Evolutionary conservation across 2,888 invertebrate species (phyloP).

Genomic region (Bombylius discolor): DNA sequence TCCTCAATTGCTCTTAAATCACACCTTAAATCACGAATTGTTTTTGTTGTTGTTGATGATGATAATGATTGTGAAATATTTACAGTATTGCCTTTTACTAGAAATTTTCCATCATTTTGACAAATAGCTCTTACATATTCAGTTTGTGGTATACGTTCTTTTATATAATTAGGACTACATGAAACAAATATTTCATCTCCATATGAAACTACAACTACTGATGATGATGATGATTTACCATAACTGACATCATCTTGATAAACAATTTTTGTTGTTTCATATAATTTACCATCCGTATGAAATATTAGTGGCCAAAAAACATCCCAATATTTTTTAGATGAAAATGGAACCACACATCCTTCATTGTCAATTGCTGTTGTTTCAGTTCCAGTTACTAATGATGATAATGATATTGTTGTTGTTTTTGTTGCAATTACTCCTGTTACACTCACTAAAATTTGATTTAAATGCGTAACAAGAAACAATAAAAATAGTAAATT

Average conservation of each 20-base stretch:
- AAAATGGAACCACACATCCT: conserved; percentile 14
- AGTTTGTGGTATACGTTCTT: conserved; percentile 6
- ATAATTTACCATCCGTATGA: conserved; percentile 13
- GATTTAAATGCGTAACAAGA: neutral
- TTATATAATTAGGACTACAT: conserved; percentile 19
- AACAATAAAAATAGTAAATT: neutral
- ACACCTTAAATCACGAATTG: conserved; percentile 17
- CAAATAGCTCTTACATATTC: conserved; percentile 14
- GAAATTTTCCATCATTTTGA: conserved; percentile 12
- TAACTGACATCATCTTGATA: neutral
- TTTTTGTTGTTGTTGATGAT: neutral
- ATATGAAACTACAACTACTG: conserved; percentile 1
- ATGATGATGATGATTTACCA: neutral
- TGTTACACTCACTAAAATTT: neutral
- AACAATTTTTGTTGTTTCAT: conserved; percentile 7
- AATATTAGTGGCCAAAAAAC: conserved; percentile 18
- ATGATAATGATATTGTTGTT: neutral
- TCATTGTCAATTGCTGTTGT: neutral
- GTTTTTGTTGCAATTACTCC: neutral
- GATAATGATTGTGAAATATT: neutral
- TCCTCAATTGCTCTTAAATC: conserved; percentile 24
- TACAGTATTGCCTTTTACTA: neutral
- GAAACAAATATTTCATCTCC: conserved; percentile 13
- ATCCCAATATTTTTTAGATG: conserved; percentile 13
- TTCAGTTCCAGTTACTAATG: too few relatives aligned